These are phyloP conservation scores for Pterocles burchelli DNA, from an alignment of 2,113 vertebrate species.

Conservation along the genomic window DNA sequence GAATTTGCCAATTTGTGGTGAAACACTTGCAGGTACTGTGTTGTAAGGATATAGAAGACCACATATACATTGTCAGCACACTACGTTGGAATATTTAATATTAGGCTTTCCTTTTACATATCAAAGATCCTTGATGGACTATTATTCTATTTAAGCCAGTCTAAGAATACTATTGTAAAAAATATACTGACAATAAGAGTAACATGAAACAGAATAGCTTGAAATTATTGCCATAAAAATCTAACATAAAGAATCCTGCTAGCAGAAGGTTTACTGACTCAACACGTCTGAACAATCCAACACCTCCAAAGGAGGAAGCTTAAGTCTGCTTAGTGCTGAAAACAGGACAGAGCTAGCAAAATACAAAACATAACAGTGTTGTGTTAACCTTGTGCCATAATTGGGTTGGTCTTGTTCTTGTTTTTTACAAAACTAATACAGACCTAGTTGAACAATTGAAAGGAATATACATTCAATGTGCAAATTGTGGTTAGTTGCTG, in stretches of 20 bases:
- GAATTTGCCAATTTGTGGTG: not conserved
- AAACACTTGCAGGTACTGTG: not conserved
- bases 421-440: not conserved
- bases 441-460: not conserved
- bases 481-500: not conserved
- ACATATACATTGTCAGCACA: not conserved
- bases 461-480: not conserved
- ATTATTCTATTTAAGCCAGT: not conserved
- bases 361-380: not conserved
- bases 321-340: not conserved
- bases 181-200: not conserved
- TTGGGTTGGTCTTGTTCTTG: not conserved
- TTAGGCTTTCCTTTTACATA: not conserved
- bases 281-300: not conserved
- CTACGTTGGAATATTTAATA: not conserved
- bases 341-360: not conserved
- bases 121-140: not conserved
- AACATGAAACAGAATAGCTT: not conserved
- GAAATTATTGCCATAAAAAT: not conserved
- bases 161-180: not conserved
- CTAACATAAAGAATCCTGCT: not conserved
- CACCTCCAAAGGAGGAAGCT: not conserved
- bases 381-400: not conserved
- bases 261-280: not conserved
- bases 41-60: not conserved